Evolutionary conservation across 2,888 invertebrate species (phyloP).

Genomic region (Melieria picta): DNA sequence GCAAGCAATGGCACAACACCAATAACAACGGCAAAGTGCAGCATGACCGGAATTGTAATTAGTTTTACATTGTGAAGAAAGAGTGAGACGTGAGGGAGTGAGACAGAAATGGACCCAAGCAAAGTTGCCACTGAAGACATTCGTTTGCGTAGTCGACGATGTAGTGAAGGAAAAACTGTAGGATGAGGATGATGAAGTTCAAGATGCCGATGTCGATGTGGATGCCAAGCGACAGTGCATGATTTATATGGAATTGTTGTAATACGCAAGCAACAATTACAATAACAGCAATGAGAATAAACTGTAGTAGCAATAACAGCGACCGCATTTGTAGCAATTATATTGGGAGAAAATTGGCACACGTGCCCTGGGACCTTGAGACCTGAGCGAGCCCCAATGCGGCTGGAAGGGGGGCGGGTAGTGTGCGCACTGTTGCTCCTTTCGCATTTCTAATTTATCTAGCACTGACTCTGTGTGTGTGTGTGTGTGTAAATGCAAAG

Average conservation of each 20-base stretch:
- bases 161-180: too few species aligned
- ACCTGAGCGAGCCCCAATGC: neutral
- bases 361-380: slow-evolving; percentile 9
- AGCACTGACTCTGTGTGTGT: neutral
- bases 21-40: neutral
- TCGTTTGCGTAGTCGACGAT: too few species aligned
- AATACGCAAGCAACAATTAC: too few species aligned
- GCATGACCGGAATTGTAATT: slow-evolving; percentile 24
- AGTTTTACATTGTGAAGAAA: slow-evolving; percentile 17
- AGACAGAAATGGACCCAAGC: too few species aligned
- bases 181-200: too few species aligned
- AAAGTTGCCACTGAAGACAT: too few species aligned
- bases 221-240: too few species aligned
- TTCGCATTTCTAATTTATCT: neutral
- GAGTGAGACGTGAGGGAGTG: neutral
- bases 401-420: neutral
- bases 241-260: too few species aligned
- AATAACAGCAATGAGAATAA: too few species aligned
- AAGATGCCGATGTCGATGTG: too few species aligned
- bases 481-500: neutral
- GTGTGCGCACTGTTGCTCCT: neutral
- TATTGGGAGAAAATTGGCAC: slow-evolving; percentile 4
- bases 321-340: slow-evolving; percentile 13
- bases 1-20: neutral
- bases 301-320: too few species aligned